These are phyloP conservation scores for Branchipolynoe longqiensis DNA, from an alignment of 2,888 invertebrate species.

Conservation along the genomic window DNA sequence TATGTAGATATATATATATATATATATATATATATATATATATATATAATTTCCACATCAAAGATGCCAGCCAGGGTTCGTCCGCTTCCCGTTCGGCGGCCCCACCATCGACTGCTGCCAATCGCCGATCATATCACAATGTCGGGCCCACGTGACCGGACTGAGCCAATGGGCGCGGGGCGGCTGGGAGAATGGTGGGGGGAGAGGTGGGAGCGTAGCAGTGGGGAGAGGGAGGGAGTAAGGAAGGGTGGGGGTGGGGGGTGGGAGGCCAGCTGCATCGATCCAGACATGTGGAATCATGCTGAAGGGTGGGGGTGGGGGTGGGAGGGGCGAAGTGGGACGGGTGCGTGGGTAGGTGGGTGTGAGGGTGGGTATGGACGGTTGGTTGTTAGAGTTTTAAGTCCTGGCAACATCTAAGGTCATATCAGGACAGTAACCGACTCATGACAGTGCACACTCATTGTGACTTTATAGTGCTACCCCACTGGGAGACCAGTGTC, in stretches of 20 bases:
- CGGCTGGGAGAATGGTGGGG: neutral
- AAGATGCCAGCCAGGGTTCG: constrained; percentile 9
- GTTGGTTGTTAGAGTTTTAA: too few species aligned
- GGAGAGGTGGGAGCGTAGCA: neutral
- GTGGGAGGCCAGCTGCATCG: too few species aligned
- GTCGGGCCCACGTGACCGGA: constrained; percentile 30
- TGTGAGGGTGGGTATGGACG: constrained; percentile 17
- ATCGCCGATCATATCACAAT: constrained; percentile 45
- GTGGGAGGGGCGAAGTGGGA: constrained; percentile 18
- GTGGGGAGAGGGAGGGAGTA: neutral
- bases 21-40: too few species aligned
- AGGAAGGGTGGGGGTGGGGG: neutral
- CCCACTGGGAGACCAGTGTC: too few species aligned
- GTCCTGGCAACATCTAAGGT: too few species aligned
- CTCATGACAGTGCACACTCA: too few species aligned
- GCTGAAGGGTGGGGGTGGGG: neutral
- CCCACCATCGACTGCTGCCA: neutral
- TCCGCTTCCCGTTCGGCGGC: constrained; percentile 3
- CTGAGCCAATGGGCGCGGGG: constrained; percentile 9
- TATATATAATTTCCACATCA: constrained; percentile 28
- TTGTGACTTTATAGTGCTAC: too few species aligned
- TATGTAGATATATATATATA: too few species aligned
- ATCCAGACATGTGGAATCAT: too few species aligned
- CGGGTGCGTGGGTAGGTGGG: constrained; percentile 16
- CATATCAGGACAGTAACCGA: too few species aligned